Evolutionary conservation across 2,888 invertebrate species (phyloP).

Genomic region (Thyatira batis): DNA sequence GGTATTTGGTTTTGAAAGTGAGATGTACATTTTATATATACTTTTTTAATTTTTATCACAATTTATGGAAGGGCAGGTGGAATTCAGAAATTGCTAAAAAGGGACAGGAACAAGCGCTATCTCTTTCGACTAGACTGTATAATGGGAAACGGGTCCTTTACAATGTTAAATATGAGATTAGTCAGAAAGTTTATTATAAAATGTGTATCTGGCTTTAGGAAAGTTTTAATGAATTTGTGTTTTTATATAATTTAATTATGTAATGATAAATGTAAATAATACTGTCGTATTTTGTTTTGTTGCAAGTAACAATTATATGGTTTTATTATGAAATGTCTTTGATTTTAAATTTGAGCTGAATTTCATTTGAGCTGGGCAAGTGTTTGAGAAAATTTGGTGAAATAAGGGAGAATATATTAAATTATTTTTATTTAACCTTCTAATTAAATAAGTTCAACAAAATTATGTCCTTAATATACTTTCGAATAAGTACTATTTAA

Average conservation of each 20-base stretch:
- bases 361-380: neutral
- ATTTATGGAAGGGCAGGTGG: too few species aligned
- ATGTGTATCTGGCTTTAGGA: conserved; percentile 21
- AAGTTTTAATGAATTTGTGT: conserved; percentile 24
- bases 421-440: neutral
- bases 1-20: neutral
- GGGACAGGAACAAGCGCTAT: too few species aligned
- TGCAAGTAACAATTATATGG: conserved; percentile 29
- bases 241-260: conserved; percentile 25
- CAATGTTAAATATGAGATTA: neutral
- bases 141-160: neutral
- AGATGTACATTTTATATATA: neutral
- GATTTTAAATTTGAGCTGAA: neutral
- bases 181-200: too few species aligned
- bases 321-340: conserved; percentile 19
- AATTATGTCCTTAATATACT: conserved; percentile 30
- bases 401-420: neutral
- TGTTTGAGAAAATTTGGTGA: too few species aligned
- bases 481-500: conserved; percentile 20
- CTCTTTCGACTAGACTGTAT: too few species aligned
- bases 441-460: conserved; percentile 5
- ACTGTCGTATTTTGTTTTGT: conserved; percentile 28
- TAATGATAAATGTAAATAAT: conserved; percentile 43
- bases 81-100: too few species aligned
- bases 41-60: too few species aligned